These are phyloP conservation scores for Salvelinus alpinus DNA, from an alignment of 2,113 vertebrate genomes.

Conservation along the genomic window DNA sequence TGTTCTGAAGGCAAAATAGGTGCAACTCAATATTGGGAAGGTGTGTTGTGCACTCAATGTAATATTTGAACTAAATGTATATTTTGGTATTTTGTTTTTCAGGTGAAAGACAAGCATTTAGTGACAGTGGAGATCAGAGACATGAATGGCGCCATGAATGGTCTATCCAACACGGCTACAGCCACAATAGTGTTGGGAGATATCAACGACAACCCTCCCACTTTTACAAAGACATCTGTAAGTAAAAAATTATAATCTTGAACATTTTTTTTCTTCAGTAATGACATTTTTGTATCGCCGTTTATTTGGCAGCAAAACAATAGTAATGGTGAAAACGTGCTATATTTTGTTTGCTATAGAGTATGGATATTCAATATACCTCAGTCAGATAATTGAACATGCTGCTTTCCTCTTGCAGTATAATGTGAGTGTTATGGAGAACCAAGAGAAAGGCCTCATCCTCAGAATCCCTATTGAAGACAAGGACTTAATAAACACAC, in stretches of 20 bases:
- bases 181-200: slow-evolving; percentile 75
- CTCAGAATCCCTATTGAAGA: slow-evolving; percentile 78
- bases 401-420: slow-evolving; percentile 67
- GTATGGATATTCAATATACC: background rate
- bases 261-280: background rate
- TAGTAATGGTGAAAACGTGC: too few species aligned
- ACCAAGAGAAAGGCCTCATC: slow-evolving; percentile 74
- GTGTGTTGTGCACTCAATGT: too few species aligned
- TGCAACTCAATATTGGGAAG: too few species aligned
- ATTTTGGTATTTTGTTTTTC: slow-evolving; percentile 29
- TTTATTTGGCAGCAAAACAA: too few species aligned
- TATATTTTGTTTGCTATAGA: too few species aligned
- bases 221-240: slow-evolving; percentile 75
- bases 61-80: background rate
- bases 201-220: slow-evolving; percentile 84
- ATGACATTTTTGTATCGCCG: too few species aligned
- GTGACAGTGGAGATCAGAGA: slow-evolving; percentile 79
- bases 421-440: slow-evolving; percentile 75
- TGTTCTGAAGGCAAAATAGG: too few species aligned
- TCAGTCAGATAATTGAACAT: background rate
- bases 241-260: slow-evolving; percentile 52
- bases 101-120: slow-evolving; percentile 69
- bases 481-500: slow-evolving; percentile 74
- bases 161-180: slow-evolving; percentile 78
- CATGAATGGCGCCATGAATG: slow-evolving; percentile 68